These are phyloP conservation scores for Julus scanicus DNA, from an alignment of 2,888 invertebrate genomes.

Conservation along the genomic window DNA sequence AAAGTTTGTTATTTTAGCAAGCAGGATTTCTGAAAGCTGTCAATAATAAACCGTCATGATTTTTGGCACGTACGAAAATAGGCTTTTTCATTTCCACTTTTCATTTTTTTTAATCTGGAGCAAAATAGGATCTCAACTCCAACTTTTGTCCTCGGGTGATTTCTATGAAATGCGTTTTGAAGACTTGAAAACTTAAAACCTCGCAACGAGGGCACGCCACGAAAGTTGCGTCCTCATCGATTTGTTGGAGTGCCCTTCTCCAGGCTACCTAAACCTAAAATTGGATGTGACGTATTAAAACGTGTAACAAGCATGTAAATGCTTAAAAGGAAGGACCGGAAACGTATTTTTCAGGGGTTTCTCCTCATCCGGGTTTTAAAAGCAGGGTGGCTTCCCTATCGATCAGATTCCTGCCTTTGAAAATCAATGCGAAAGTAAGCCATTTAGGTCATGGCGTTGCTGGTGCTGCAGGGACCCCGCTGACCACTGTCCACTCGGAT, in stretches of 20 bases:
- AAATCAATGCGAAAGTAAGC: not conserved
- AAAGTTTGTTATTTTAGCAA: no score
- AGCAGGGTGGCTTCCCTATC: not conserved
- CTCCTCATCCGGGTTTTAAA: not conserved
- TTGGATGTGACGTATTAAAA: not conserved
- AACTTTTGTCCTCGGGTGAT: not conserved
- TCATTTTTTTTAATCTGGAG: not conserved
- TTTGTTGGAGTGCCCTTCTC: not conserved
- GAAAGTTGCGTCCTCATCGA: not conserved
- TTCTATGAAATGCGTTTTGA: not conserved
- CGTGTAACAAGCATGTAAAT: not conserved
- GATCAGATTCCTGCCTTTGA: not conserved
- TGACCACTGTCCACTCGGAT: constrained; percentile 1
- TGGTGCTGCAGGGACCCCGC: not conserved
- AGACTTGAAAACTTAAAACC: not conserved
- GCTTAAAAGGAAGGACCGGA: not conserved
- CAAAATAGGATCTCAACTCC: not conserved
- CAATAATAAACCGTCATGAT: not conserved
- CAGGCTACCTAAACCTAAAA: not conserved
- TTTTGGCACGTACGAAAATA: not conserved
- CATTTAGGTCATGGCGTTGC: not conserved
- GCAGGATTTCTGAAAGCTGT: not conserved
- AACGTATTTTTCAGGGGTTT: not conserved
- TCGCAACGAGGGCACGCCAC: not conserved
- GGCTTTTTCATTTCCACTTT: not conserved